These are phyloP conservation scores for Metallyticus violacea DNA, from an alignment of 2,888 invertebrate genomes.

Conservation along the genomic window DNA sequence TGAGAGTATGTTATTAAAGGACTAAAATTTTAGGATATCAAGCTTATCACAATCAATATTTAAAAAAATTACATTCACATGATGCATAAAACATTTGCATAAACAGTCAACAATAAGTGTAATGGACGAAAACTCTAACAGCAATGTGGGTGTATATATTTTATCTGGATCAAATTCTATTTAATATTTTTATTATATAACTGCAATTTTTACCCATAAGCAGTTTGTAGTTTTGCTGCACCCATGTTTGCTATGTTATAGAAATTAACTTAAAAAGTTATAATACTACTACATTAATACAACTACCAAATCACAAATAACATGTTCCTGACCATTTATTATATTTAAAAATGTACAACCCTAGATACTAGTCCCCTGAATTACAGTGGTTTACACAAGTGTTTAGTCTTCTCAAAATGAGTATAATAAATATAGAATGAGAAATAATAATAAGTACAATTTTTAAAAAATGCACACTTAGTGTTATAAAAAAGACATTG, in stretches of 20 bases:
- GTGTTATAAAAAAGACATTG: constrained; percentile 18
- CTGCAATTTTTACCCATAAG: background rate
- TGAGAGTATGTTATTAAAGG: background rate
- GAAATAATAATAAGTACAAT: constrained; percentile 10
- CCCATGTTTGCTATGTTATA: background rate
- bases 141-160: background rate
- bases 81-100: background rate
- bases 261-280: background rate
- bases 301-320: background rate
- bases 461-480: constrained; percentile 15
- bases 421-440: background rate
- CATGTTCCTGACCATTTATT: background rate
- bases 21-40: background rate
- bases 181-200: no score
- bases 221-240: background rate
- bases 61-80: background rate
- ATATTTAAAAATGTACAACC: background rate
- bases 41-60: background rate
- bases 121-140: background rate
- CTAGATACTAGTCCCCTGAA: background rate
- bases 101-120: background rate
- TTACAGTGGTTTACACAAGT: background rate
- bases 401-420: background rate
- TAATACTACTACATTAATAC: background rate
- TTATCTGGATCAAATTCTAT: background rate